Evolutionary conservation across 2,888 invertebrate species (phyloP).

Genomic region (Heliconius cydno): DNA sequence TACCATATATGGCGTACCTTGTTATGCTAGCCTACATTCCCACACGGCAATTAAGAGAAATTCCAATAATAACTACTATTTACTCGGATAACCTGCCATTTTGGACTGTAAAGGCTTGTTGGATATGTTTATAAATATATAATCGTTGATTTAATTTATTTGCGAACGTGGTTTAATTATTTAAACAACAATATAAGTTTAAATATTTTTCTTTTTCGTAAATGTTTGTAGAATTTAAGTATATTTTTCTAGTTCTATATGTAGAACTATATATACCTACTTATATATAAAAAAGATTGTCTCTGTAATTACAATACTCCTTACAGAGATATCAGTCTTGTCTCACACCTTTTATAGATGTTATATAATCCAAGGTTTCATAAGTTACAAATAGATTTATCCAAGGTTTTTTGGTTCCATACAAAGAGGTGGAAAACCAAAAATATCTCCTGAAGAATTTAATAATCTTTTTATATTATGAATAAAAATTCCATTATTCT

Average conservation of each 20-base stretch:
- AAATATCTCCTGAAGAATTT: too few relatives aligned
- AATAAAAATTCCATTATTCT: too few relatives aligned
- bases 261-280: background rate
- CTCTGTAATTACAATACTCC: background rate
- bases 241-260: too few relatives aligned
- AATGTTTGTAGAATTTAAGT: too few relatives aligned
- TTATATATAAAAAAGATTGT: background rate
- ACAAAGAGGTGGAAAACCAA: background rate
- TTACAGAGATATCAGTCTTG: background rate
- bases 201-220: background rate
- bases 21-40: constrained; percentile 46
- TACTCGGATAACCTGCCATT: constrained; percentile 21
- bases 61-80: constrained; percentile 38
- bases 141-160: background rate
- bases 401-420: background rate
- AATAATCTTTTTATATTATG: too few relatives aligned
- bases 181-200: background rate
- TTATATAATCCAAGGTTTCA: constrained; percentile 20
- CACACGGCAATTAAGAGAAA: constrained; percentile 44
- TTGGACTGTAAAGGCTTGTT: background rate
- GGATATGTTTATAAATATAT: background rate
- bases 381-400: constrained; percentile 1
- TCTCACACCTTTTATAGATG: constrained; percentile 6
- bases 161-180: background rate
- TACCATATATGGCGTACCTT: constrained; percentile 40